A percentile compares a stretch with the other conserved stretches of the same genome.
phyloP scores from a whole-genome alignment of 2,113 vertebrate genomes.

The Dipodomys spectabilis region DNA sequence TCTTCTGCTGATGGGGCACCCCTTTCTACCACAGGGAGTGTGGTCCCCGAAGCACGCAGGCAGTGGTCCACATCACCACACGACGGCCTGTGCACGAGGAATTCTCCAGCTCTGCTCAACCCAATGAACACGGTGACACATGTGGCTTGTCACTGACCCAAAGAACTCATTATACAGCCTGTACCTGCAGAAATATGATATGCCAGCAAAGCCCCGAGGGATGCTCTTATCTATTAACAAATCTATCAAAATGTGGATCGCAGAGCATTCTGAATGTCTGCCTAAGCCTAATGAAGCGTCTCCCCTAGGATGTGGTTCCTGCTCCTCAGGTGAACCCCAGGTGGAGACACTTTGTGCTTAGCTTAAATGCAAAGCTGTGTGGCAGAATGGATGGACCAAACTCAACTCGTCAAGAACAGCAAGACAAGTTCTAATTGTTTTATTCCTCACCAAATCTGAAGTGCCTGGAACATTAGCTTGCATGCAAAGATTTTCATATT shows the following conservation, averaged over 20 bases:
- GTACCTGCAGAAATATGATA: background rate
- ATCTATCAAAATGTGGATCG: background rate
- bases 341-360: background rate
- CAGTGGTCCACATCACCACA: background rate
- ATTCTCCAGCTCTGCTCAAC: background rate
- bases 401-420: constrained; percentile 35
- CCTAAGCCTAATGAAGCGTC: background rate
- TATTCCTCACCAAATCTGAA: background rate
- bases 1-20: no score
- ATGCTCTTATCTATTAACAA: constrained; percentile 52
- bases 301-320: background rate
- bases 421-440: background rate
- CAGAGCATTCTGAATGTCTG: background rate
- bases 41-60: no score
- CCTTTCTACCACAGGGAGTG: no score
- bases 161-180: background rate
- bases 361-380: background rate
- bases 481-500: constrained; percentile 35
- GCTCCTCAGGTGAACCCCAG: background rate
- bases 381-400: background rate
- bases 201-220: background rate
- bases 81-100: fast-evolving
- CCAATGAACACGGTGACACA: background rate
- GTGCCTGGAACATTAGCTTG: constrained; percentile 57
- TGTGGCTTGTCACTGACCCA: no score